Base-by-base conservation (phyloP, 2,797 vertebrate genomes). In the Sebastes taczanowskii region DNA sequence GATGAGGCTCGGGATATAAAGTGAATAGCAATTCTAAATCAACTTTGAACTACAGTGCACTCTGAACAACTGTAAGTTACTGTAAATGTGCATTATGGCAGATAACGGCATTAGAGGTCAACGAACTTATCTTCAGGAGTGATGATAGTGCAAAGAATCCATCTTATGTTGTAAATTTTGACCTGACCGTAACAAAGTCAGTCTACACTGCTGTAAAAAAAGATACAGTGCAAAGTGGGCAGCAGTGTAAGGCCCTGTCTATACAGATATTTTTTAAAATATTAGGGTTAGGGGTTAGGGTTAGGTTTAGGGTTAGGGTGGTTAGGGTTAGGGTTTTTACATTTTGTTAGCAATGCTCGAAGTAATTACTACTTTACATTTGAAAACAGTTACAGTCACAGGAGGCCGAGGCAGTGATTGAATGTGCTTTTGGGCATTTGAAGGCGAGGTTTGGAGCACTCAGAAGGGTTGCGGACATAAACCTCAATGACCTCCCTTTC, bases 1-100 rank as follows among this genome's bases (percentile, higher is more conserved):
- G 64, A 81, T 58, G 25, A 85, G 27, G 32, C 35, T 32, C 35
- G 16, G 46, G 73, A 81, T 81, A 62, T 52, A 78, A 84, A 71
- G 22, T 18, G 20, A 81, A 81, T 84, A 81, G 63, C 11, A 7
- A 61, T 71, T 77, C 23, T 60, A 65, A 27, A 82, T 74, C 23
- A 52, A 55, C 27, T 55, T 20, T 56, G 16, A 78, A 73, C 16
- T 61, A n/a, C 49, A 9, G 10, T 55, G 30, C 8, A 58, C 20
- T 58, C 27, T 60, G 62, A 64, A 67, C 29, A 52, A 29, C 16
- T 35, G 23, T n/a, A 18, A 38, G 55, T 5, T 5, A 6, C n/a
- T 27, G 6, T 60, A 61, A 38, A 64, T 18, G 18, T 56, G 56
- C 23, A 34, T 11, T 9, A 34, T 10, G 49, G 5, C 14, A 53